Evolutionary conservation across 1,140 invertebrate genomes (phyloP).

Genomic region (Ceratosolen solmsi): DNA sequence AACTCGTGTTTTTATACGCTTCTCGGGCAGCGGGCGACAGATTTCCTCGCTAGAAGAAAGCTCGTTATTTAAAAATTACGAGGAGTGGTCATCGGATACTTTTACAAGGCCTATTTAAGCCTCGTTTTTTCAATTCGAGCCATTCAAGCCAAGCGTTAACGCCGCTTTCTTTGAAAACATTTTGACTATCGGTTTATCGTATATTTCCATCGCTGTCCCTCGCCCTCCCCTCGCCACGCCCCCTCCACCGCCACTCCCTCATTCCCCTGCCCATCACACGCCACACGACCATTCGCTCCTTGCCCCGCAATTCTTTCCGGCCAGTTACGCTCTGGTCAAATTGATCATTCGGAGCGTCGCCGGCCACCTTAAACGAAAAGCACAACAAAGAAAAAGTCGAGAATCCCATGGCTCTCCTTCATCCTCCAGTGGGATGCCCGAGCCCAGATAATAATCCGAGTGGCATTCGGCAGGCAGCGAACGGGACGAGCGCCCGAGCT

Average conservation of each 20-base stretch:
- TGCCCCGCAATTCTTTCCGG: neutral
- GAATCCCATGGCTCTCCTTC: neutral
- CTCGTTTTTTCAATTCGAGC: neutral
- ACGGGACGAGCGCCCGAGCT: neutral
- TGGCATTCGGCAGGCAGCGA: neutral
- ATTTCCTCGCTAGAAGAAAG: neutral
- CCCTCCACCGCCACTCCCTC: too few species aligned
- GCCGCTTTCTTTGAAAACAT: neutral
- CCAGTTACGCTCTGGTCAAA: neutral
- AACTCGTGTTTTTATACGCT: too few species aligned
- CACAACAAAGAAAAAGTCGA: slow-evolving; percentile 1
- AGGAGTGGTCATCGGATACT: neutral
- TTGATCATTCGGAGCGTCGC: neutral
- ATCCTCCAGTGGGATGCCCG: neutral
- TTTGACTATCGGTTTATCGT: slow-evolving; percentile 17
- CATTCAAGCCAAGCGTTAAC: neutral
- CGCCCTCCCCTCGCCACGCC: too few species aligned
- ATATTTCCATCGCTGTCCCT: neutral
- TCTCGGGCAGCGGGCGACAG: neutral
- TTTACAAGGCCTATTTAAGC: neutral
- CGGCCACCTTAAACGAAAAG: neutral
- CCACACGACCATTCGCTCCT: too few species aligned
- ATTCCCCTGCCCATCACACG: too few species aligned
- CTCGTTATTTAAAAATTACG: neutral
- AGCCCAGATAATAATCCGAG: slow-evolving; percentile 3